phyloP scores from a whole-genome alignment of 2,888 invertebrate genomes.

The Odontocolon sp. region DNA sequence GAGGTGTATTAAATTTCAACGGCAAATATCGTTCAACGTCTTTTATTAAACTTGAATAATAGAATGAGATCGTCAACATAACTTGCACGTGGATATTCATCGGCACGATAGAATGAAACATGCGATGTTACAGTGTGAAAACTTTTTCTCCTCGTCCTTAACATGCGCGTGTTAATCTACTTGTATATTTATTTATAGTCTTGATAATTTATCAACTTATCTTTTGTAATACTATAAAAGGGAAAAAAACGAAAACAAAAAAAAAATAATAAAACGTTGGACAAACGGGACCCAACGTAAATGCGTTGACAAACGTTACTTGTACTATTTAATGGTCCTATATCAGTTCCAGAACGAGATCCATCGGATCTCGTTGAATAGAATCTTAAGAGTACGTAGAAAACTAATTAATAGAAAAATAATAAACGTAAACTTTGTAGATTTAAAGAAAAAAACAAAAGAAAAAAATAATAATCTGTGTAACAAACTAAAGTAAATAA shows the following conservation, averaged over 20 bases:
- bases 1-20: no score
- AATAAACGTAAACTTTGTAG: slow-evolving; percentile 27
- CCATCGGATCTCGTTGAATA: slow-evolving; percentile 15
- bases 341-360: slow-evolving; percentile 33
- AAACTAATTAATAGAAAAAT: slow-evolving; percentile 47
- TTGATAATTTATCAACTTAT: neutral
- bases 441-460: slow-evolving; percentile 4
- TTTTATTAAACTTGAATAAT: slow-evolving; percentile 62
- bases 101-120: slow-evolving; percentile 16
- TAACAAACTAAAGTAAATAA: slow-evolving; percentile 20
- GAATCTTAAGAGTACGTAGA: slow-evolving; percentile 37
- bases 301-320: neutral
- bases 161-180: neutral
- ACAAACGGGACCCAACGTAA: neutral
- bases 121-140: neutral
- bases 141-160: neutral
- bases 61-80: slow-evolving; percentile 63
- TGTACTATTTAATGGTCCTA: neutral
- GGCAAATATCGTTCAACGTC: slow-evolving; percentile 42
- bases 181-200: neutral
- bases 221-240: slow-evolving; percentile 23
- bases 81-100: slow-evolving; percentile 47
- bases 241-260: slow-evolving; percentile 10
- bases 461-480: slow-evolving; percentile 31
- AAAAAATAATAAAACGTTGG: slow-evolving; percentile 10